A percentile compares a stretch with the other conserved stretches of the same genome.
Evolutionary conservation across 2,797 vertebrate species (phyloP).

Genomic region (Hafferia zeledoni): DNA sequence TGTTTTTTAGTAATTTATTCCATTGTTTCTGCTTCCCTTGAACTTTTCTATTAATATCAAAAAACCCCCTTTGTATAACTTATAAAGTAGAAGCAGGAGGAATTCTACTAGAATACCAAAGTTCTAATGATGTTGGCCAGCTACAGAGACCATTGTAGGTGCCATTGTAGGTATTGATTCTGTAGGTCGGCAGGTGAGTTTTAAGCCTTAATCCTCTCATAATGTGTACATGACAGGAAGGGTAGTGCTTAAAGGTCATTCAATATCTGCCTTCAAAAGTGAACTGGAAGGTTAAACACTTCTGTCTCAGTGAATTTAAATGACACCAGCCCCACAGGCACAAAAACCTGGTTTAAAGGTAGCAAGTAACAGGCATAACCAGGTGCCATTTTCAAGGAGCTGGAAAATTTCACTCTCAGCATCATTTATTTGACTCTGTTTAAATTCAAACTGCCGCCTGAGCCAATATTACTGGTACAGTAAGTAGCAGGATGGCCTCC

Average conservation of each 20-base stretch:
- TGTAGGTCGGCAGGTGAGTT: background rate
- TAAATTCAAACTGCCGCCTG: background rate
- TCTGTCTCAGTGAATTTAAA: background rate
- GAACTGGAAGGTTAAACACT: background rate
- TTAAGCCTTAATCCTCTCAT: background rate
- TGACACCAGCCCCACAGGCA: background rate
- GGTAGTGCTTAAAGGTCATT: background rate
- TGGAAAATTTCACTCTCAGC: background rate
- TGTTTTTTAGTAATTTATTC: background rate
- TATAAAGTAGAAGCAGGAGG: background rate
- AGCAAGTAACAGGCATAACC: background rate
- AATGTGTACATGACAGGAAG: background rate
- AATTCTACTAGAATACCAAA: background rate
- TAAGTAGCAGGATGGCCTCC: background rate
- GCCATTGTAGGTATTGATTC: background rate
- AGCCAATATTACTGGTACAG: background rate
- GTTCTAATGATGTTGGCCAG: background rate
- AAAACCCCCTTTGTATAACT: background rate
- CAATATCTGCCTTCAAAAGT: background rate
- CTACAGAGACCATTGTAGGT: background rate
- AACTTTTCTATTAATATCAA: background rate
- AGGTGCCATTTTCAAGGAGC: background rate
- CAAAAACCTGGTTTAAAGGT: background rate
- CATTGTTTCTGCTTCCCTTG: background rate
- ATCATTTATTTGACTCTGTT: background rate